phyloP scores from a whole-genome alignment of 2,888 invertebrate species.

The Luffia ferchaultella region DNA sequence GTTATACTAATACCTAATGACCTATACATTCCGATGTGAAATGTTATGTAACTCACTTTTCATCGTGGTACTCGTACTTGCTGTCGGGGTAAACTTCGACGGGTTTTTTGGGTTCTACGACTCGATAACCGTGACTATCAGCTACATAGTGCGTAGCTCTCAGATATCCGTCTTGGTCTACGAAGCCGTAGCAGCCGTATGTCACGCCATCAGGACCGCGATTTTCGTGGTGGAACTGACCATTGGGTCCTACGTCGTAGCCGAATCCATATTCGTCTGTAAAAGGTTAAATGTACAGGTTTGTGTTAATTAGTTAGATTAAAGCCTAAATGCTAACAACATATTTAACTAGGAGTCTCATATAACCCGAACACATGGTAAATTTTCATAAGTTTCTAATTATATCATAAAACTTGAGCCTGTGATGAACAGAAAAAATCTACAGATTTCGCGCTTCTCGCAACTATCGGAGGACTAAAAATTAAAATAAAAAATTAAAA shows the following conservation, averaged over 20 bases:
- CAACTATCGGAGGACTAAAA: no score
- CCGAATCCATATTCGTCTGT: slow-evolving; percentile 79
- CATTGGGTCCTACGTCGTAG: slow-evolving; percentile 77
- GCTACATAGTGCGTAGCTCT: slow-evolving; percentile 80
- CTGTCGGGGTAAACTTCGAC: slow-evolving; percentile 70
- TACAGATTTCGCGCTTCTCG: no score
- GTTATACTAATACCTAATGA: no score
- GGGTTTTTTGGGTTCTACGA: slow-evolving; percentile 72
- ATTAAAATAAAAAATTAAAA: no score
- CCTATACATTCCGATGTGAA: no score
- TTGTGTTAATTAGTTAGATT: no score
- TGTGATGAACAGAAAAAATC: no score
- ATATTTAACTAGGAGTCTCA: no score
- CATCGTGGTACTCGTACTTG: slow-evolving; percentile 41
- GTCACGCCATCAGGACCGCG: slow-evolving; percentile 80
- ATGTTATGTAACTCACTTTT: slow-evolving; percentile 40
- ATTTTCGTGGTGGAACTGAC: slow-evolving; percentile 82
- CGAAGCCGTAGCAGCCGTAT: slow-evolving; percentile 82
- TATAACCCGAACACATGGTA: no score
- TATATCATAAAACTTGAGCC: no score
- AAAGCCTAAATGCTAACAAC: no score
- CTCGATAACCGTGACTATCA: slow-evolving; percentile 79
- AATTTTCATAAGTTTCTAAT: no score
- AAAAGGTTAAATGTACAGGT: background rate
- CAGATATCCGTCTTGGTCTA: slow-evolving; percentile 72